phyloP scores from a whole-genome alignment of 2,888 invertebrate species.

The Perizoma flavofasciatum region DNA sequence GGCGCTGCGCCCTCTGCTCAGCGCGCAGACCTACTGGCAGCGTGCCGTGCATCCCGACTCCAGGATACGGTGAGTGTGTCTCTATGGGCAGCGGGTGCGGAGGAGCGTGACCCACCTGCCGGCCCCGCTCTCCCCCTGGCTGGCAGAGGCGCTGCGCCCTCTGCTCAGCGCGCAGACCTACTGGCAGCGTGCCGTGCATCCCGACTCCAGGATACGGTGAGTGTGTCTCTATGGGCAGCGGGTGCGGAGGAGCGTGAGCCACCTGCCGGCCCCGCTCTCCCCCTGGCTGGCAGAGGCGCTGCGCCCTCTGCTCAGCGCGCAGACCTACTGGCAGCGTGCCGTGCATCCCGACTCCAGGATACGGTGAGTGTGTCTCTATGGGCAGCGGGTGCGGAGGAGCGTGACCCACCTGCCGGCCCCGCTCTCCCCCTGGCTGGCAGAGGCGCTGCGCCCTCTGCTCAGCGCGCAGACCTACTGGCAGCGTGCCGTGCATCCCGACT shows the following conservation, averaged over 20 bases:
- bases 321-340: slow-evolving; percentile 85
- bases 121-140: slow-evolving; percentile 40
- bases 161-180: slow-evolving; percentile 86
- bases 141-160: slow-evolving; percentile 55
- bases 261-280: slow-evolving; percentile 50
- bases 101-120: slow-evolving; percentile 52
- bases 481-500: slow-evolving; percentile 50
- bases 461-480: slow-evolving; percentile 86
- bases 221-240: slow-evolving; percentile 40
- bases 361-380: too few species aligned
- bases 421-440: slow-evolving; percentile 42
- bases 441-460: slow-evolving; percentile 76
- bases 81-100: slow-evolving; percentile 41
- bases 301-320: slow-evolving; percentile 79
- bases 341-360: slow-evolving; percentile 22
- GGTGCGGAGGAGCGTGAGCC: slow-evolving; percentile 46
- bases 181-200: slow-evolving; percentile 73
- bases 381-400: slow-evolving; percentile 48
- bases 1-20: slow-evolving; percentile 75
- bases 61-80: slow-evolving; percentile 20
- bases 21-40: slow-evolving; percentile 86
- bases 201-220: not conserved
- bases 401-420: slow-evolving; percentile 43
- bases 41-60: slow-evolving; percentile 44
- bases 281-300: slow-evolving; percentile 47